Conservation (phyloP, 2,888 invertebrate genomes). For the Thera obeliscata region DNA sequence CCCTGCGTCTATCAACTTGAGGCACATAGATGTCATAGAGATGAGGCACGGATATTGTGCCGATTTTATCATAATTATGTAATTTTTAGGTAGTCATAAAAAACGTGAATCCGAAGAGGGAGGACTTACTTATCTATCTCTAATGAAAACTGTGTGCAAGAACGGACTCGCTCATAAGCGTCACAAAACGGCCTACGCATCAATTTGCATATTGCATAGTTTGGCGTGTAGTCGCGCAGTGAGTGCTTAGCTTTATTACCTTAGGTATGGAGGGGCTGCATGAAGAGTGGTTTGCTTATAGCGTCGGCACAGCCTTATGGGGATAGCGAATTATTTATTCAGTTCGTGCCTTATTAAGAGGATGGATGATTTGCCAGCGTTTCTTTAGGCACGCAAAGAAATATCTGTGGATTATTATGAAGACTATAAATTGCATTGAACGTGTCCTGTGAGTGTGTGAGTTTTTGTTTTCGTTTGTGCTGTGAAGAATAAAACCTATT, state of each 20-base stretch:
- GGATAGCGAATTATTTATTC: constrained; percentile 32
- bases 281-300: constrained; percentile 35
- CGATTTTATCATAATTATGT: no score
- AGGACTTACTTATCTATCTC: no score
- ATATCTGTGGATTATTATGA: constrained; percentile 1
- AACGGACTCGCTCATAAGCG: background rate
- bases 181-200: background rate
- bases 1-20: no score
- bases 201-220: background rate
- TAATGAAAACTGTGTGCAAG: no score
- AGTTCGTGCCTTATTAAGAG: constrained; percentile 30
- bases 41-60: no score
- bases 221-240: constrained; percentile 3
- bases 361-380: constrained; percentile 29
- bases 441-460: background rate
- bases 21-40: no score
- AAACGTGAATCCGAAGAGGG: no score
- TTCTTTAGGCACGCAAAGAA: constrained; percentile 13
- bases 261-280: constrained; percentile 27
- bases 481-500: background rate
- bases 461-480: background rate
- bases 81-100: no score
- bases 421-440: background rate
- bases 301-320: constrained; percentile 23
- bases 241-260: constrained; percentile 12